phyloP scores from a whole-genome alignment of 2,888 invertebrate genomes.

The Stenotaenia linearis region DNA sequence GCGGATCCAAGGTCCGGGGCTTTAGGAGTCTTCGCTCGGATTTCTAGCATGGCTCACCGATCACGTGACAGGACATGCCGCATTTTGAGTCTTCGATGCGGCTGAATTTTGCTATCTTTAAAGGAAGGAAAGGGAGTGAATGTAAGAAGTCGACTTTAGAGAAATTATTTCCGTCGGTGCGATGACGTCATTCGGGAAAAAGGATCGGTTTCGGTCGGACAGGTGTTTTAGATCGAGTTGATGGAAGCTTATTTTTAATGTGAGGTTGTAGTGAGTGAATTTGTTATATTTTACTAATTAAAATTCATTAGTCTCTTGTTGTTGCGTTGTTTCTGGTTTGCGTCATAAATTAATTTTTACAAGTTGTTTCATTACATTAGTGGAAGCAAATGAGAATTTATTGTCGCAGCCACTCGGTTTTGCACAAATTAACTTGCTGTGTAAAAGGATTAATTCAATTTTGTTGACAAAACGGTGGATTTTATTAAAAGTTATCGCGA shows the following conservation, averaged over 20 bases:
- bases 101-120: background rate
- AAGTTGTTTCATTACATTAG: constrained; percentile 19
- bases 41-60: background rate
- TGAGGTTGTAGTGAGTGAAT: background rate
- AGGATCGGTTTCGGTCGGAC: background rate
- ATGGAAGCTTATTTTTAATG: background rate
- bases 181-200: too few relatives aligned
- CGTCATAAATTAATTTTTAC: constrained; percentile 19
- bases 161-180: background rate
- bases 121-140: background rate
- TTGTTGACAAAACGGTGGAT: constrained; percentile 15
- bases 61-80: background rate
- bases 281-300: constrained; percentile 3
- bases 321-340: constrained; percentile 10
- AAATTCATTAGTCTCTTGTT: constrained; percentile 6
- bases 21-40: background rate
- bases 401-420: constrained; percentile 7
- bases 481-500: constrained; percentile 14
- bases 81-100: background rate
- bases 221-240: background rate
- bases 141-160: background rate
- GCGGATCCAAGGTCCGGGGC: background rate
- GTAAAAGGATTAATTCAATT: constrained; percentile 19
- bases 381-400: constrained; percentile 7
- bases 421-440: constrained; percentile 7